Evolutionary conservation across 2,797 vertebrate genomes (phyloP), one percentile per base, ranked within the genome.

Genomic region (Momotus momota): DNA sequence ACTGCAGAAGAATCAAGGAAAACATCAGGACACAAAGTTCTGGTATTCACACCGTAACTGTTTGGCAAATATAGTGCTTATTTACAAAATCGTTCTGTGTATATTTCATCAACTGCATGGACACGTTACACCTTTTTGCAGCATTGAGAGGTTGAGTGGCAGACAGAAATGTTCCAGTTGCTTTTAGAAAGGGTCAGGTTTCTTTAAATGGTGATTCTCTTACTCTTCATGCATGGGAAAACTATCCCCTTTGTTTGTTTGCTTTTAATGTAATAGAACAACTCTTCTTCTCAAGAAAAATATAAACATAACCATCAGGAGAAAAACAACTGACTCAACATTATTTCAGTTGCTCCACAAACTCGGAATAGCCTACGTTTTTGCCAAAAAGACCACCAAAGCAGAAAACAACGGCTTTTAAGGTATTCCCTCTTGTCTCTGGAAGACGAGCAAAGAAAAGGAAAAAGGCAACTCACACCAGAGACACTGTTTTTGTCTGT

Each of bases 401-500:
- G 66, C 45, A 88, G 61, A 85, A 90, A 86, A 71, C 14, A 58
- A 2, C 12, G 65, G 86, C 14, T 75, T 93, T 90, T 84, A 70
- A 23, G 26, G 31, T 45, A 64, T 20, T 29, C 14, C 7, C n/a
- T 79, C 49, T 62, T 48, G 29, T 45, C 66, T 86, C 88, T 91
- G 69, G 40, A 81, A 90, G 69, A 90, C 20, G 66, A 71, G 78
- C n/a, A 90, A 70, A 79, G 46, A 70, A 95, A 95, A 81, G 40
- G 45, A 69, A 92, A 88, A 90, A 60, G 10, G n/a, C 51, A 94
- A 43, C 72, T 86, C 35, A 15, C 46, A 83, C 51, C 55, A 92
- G 80, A 46, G 12, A 72, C 33, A 71, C 60, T 92, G 93, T 90
- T 95, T 93, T 90, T 54, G 81, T 87, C 60, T 96, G 75, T 97